Conservation (phyloP, 2,888 invertebrate genomes). For the Drosophila rellima region DNA sequence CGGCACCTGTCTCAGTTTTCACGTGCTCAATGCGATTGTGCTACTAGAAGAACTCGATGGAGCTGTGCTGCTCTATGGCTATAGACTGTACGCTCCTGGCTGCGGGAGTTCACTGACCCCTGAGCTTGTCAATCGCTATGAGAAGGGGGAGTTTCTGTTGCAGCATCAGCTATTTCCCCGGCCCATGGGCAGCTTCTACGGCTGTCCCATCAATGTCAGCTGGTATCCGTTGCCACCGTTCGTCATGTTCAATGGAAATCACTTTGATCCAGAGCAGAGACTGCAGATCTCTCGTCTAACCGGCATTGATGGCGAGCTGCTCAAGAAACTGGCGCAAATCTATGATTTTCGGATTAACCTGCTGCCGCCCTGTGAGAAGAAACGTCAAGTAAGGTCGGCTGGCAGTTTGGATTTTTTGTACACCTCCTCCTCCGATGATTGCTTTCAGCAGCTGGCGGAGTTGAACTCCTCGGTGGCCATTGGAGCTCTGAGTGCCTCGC, state of each 20-base stretch:
- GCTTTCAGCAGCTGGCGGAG: constrained; percentile 62
- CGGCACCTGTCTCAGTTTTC: constrained; percentile 42
- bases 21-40: constrained; percentile 75
- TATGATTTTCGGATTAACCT: constrained; percentile 74
- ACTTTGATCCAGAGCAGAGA: constrained; percentile 40
- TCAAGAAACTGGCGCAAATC: constrained; percentile 63
- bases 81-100: constrained; percentile 32
- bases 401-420: background rate
- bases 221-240: constrained; percentile 66
- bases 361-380: constrained; percentile 45
- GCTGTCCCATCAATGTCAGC: constrained; percentile 72
- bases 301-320: constrained; percentile 80
- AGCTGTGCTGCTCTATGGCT: constrained; percentile 56
- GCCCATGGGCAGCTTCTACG: constrained; percentile 48
- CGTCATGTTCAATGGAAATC: constrained; percentile 71
- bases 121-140: constrained; percentile 58
- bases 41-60: constrained; percentile 46
- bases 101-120: constrained; percentile 47
- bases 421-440: constrained; percentile 30
- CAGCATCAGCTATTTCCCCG: constrained; percentile 58
- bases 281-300: constrained; percentile 51
- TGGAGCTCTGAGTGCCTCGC: constrained; percentile 74
- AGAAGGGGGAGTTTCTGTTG: constrained; percentile 39
- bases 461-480: constrained; percentile 65
- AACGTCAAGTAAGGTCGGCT: background rate